These are phyloP conservation scores for Lordiphosa collinella DNA, from an alignment of 1,140 invertebrate genomes.

Conservation along the genomic window DNA sequence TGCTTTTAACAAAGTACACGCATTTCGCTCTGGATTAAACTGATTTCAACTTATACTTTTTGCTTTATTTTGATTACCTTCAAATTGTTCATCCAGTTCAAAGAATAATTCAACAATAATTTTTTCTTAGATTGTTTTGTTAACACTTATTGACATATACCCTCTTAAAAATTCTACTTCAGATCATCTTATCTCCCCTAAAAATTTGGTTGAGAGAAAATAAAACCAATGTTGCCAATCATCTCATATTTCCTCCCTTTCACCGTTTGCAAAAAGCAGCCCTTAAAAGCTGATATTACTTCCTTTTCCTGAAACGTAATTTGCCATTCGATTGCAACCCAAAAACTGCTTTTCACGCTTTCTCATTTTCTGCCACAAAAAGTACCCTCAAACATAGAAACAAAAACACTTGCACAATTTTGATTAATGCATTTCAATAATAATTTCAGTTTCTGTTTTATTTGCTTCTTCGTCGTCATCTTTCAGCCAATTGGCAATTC, in stretches of 20 bases:
- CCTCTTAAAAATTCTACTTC: slow-evolving; percentile 25
- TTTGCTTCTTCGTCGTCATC: neutral
- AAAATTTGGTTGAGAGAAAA: no score
- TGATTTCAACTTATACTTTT: no score
- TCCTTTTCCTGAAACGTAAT: neutral
- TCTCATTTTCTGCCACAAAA: slow-evolving; percentile 5
- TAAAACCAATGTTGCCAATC: no score
- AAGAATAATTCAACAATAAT: neutral
- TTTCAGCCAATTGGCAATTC: slow-evolving; percentile 54
- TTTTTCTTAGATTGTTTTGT: slow-evolving; percentile 6
- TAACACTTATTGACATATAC: slow-evolving; percentile 1
- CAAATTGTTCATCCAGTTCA: no score
- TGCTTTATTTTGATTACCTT: no score
- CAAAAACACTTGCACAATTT: slow-evolving; percentile 38
- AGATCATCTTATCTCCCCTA: neutral
- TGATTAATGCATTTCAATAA: slow-evolving; percentile 71
- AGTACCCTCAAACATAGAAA: slow-evolving; percentile 17
- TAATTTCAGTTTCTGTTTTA: slow-evolving; percentile 17
- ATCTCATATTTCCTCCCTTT: slow-evolving; percentile 1
- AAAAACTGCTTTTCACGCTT: slow-evolving; percentile 13
- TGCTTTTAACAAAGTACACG: no score
- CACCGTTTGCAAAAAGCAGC: neutral
- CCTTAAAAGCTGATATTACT: slow-evolving; percentile 8
- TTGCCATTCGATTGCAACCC: slow-evolving; percentile 11
- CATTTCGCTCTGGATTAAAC: no score